Percentiles rank a stretch among this genome's conserved stretches.
Evolutionary conservation across 2,113 vertebrate species (phyloP).

Genomic region (Phycodurus eques): DNA sequence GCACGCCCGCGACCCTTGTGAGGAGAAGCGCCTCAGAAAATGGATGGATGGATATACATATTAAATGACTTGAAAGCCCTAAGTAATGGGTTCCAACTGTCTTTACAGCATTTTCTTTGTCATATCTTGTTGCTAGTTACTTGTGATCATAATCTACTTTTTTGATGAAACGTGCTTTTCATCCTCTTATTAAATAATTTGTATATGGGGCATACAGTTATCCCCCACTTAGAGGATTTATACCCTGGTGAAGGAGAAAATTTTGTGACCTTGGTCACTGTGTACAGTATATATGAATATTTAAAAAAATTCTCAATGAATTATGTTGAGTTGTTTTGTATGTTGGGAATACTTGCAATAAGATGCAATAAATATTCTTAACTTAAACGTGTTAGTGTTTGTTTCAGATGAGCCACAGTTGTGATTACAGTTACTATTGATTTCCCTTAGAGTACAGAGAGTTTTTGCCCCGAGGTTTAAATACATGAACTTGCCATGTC

Average conservation of each 20-base stretch:
- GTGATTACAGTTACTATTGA: not conserved
- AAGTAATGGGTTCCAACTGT: not conserved
- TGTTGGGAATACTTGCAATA: slow-evolving; percentile 24
- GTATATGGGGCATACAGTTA: not conserved
- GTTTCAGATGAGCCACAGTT: not conserved
- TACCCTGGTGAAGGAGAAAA: not conserved
- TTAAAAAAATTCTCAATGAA: not conserved
- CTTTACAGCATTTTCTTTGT: not conserved
- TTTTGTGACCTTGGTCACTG: not conserved
- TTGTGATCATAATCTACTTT: not conserved
- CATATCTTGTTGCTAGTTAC: not conserved
- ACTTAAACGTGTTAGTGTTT: not conserved
- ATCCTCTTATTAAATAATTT: not conserved
- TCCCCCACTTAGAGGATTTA: not conserved
- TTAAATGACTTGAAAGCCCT: not conserved
- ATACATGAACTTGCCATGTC: not conserved
- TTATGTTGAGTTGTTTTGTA: not conserved
- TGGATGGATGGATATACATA: too few species aligned
- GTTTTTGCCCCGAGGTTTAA: not conserved
- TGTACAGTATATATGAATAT: not conserved
- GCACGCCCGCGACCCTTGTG: too few species aligned
- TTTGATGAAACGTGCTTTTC: not conserved
- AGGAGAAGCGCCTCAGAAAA: too few species aligned
- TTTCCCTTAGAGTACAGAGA: not conserved
- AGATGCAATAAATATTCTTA: slow-evolving; percentile 55